Conservation (phyloP, 2,797 vertebrate genomes). For the Urosaurus nigricauda region DNA sequence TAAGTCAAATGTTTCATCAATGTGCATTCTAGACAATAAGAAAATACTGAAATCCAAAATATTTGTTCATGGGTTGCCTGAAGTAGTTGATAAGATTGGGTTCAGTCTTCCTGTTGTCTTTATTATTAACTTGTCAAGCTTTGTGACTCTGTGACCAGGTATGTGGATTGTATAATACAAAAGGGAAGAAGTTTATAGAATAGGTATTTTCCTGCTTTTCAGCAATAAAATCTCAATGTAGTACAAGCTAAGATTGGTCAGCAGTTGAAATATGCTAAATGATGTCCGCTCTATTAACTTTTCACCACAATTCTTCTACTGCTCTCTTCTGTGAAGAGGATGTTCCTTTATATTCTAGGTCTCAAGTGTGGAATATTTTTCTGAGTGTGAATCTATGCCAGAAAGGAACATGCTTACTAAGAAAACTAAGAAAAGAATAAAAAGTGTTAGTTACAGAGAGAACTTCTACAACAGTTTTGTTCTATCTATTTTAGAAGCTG, state of each 20-base stretch:
- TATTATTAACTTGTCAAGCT: no score
- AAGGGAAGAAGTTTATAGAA: no score
- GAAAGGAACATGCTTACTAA: conserved; percentile 25
- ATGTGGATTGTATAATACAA: no score
- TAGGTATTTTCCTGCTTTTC: neutral
- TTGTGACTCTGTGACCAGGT: no score
- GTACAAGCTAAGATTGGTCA: neutral
- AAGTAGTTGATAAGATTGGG: no score
- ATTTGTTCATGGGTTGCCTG: no score
- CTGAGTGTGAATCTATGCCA: neutral
- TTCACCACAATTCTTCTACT: neutral
- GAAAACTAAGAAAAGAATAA: conserved; percentile 21
- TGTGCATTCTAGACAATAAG: no score
- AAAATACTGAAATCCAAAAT: no score
- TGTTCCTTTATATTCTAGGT: conserved; percentile 12
- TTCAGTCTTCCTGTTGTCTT: no score
- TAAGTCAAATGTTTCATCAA: no score
- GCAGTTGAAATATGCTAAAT: neutral
- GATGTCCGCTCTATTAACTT: neutral
- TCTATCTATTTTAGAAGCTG: neutral
- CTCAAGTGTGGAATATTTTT: conserved; percentile 22
- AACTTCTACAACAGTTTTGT: neutral
- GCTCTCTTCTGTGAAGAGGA: conserved; percentile 1
- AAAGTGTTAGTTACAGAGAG: neutral
- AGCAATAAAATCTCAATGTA: neutral